phyloP scores from a whole-genome alignment of 1,140 invertebrate species.

The Neotoxoptera formosana region DNA sequence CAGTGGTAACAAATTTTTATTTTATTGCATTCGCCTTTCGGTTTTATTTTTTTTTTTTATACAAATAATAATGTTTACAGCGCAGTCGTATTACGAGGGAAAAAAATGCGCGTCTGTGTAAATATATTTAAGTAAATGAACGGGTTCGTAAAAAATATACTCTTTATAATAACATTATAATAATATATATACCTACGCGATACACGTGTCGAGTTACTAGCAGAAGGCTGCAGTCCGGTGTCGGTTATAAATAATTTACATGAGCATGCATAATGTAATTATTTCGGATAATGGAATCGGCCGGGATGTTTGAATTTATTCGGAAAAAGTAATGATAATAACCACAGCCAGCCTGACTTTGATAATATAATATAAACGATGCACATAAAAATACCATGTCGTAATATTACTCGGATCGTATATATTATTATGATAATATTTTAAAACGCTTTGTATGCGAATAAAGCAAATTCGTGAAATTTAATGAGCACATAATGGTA shows the following conservation, averaged over 20 bases:
- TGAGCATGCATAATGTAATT: neutral
- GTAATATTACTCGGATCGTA: no score
- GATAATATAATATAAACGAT: neutral
- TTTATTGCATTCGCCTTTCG: neutral
- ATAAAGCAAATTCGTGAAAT: neutral
- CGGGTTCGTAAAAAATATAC: neutral
- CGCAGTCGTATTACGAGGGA: neutral
- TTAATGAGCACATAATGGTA: neutral
- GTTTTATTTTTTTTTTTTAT: neutral
- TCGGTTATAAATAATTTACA: constrained; percentile 10
- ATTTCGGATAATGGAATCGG: neutral
- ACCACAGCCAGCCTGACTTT: neutral
- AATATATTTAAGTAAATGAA: constrained; percentile 8
- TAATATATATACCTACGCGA: neutral
- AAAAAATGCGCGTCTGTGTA: neutral
- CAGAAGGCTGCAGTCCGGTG: neutral
- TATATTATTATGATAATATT: no score
- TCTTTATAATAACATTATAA: neutral
- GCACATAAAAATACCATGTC: neutral
- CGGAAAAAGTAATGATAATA: neutral
- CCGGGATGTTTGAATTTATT: neutral
- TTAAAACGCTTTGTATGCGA: neutral
- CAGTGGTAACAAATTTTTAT: neutral
- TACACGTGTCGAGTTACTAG: neutral
- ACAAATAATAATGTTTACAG: neutral